Percentiles rank a stretch among this genome's conserved stretches.
phyloP scores from a whole-genome alignment of 2,797 vertebrate genomes.

The Orestias chungarensis region DNA sequence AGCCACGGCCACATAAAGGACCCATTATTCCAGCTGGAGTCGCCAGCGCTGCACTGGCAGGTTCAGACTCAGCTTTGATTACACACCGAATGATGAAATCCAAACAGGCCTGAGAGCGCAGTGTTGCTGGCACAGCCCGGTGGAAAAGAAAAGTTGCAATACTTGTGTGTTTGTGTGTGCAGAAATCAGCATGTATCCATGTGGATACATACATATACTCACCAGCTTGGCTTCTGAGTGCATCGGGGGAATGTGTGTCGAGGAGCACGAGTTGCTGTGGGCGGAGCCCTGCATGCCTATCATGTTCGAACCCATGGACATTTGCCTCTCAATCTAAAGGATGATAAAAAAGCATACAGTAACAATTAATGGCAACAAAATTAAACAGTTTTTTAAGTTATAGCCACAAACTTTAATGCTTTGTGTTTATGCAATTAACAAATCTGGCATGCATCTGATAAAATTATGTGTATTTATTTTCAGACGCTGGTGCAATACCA shows the following conservation, averaged over 20 bases:
- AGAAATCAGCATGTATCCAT: constrained; percentile 43
- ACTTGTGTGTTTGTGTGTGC: constrained; percentile 47
- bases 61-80: constrained; percentile 80
- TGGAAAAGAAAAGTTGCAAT: constrained; percentile 85
- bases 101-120: constrained; percentile 73
- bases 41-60: constrained; percentile 74
- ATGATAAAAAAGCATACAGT: constrained; percentile 44
- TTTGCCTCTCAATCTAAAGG: constrained; percentile 96
- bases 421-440: background rate
- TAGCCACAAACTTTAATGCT: background rate
- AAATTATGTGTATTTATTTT: background rate
- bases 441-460: background rate
- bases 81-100: constrained; percentile 80
- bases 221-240: constrained; percentile 99
- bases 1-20: constrained; percentile 76
- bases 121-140: constrained; percentile 71
- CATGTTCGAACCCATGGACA: constrained; percentile 97
- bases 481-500: background rate
- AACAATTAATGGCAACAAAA: background rate
- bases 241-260: constrained; percentile 95
- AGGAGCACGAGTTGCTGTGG: constrained; percentile 93
- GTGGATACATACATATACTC: constrained; percentile 69
- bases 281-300: constrained; percentile 96
- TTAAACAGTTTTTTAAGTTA: background rate
- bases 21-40: constrained; percentile 76